Conservation (phyloP, 2,113 vertebrate genomes). For the Vombatus ursinus region DNA sequence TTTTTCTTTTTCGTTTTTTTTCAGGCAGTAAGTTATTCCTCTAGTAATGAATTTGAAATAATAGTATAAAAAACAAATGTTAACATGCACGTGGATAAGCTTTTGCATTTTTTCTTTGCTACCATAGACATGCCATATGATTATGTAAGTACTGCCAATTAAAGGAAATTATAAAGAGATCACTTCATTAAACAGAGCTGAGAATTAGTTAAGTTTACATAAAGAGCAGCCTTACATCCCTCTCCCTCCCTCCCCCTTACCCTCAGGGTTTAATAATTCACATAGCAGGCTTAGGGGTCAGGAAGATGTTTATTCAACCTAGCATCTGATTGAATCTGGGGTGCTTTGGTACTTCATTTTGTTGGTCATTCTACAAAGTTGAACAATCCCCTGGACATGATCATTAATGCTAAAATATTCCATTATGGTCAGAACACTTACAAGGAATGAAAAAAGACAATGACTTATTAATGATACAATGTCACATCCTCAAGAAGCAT, state of each 20-base stretch:
- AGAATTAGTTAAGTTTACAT: neutral
- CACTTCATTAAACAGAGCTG: neutral
- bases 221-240: neutral
- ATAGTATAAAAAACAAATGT: neutral
- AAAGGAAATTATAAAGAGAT: neutral
- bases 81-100: neutral
- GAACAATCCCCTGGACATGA: slow-evolving; percentile 54
- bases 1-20: neutral
- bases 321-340: slow-evolving; percentile 35
- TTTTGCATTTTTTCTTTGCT: neutral
- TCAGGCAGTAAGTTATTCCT: neutral
- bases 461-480: slow-evolving; percentile 63
- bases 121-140: neutral
- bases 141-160: neutral
- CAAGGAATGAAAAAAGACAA: slow-evolving; percentile 45
- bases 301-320: neutral
- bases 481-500: slow-evolving; percentile 41
- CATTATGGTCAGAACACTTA: slow-evolving; percentile 59
- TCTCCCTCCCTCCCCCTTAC: no score
- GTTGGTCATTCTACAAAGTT: slow-evolving; percentile 66
- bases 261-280: neutral
- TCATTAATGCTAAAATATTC: slow-evolving; percentile 74
- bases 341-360: slow-evolving; percentile 68
- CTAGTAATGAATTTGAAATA: neutral
- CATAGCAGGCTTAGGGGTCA: neutral